These are phyloP conservation scores for Pipistrellus pygmaeus DNA, from an alignment of 2,797 vertebrate species.

Conservation along the genomic window DNA sequence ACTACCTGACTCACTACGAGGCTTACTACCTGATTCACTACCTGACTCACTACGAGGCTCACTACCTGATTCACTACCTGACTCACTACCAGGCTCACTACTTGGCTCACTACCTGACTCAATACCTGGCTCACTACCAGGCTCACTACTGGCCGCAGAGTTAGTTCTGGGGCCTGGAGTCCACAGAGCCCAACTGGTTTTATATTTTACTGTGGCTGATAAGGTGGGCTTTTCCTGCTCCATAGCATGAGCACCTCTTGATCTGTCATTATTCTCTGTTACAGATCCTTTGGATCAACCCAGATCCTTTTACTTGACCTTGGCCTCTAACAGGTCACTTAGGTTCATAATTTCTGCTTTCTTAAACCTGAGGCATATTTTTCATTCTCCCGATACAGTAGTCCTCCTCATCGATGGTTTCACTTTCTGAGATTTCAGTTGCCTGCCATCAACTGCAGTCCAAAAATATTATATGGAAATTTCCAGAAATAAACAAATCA, in stretches of 20 bases:
- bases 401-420: neutral
- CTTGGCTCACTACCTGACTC: too few relatives aligned
- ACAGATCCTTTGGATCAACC: neutral
- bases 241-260: neutral
- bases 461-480: neutral
- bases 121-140: too few relatives aligned
- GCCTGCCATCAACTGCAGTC: neutral
- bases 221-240: neutral
- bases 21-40: too few relatives aligned
- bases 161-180: neutral
- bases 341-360: neutral
- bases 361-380: neutral
- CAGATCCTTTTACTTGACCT: neutral
- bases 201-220: neutral
- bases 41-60: too few relatives aligned
- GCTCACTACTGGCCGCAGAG: neutral
- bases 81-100: too few relatives aligned
- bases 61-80: too few relatives aligned
- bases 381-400: neutral
- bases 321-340: neutral
- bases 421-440: neutral
- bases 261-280: neutral
- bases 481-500: neutral
- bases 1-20: too few relatives aligned
- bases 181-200: neutral